Conservation (phyloP, 1,140 invertebrate genomes). For the Sycobia sp. region DNA sequence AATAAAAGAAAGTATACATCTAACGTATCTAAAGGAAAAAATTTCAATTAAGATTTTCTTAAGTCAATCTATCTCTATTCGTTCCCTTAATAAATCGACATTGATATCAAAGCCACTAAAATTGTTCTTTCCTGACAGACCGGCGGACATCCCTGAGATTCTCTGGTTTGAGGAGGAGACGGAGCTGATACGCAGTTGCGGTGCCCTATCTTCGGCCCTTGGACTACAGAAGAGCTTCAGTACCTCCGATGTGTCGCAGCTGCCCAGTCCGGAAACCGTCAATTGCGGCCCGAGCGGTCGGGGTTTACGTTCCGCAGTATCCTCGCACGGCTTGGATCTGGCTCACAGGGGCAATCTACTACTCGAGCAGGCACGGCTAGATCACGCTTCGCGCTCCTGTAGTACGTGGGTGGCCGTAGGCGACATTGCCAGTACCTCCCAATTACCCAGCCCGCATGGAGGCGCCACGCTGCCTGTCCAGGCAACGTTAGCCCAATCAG, state of each 20-base stretch:
- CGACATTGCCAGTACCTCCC: conserved; percentile 72
- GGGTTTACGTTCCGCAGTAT: conserved; percentile 65
- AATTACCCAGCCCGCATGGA: conserved; percentile 75
- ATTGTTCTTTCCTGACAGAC: conserved; percentile 56
- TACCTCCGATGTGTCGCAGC: conserved; percentile 73
- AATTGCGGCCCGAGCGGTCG: neutral
- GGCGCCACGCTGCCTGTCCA: conserved; percentile 58
- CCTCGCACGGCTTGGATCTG: conserved; percentile 71
- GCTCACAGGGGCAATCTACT: conserved; percentile 66
- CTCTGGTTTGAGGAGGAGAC: conserved; percentile 78
- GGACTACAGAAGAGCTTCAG: conserved; percentile 83
- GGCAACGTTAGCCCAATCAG: conserved; percentile 15
- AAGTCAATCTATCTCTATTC: too few relatives aligned
- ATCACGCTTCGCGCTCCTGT: conserved; percentile 78
- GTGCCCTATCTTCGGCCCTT: conserved; percentile 75
- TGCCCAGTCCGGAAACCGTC: conserved; percentile 61
- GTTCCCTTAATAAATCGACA: too few relatives aligned
- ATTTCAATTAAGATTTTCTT: too few relatives aligned
- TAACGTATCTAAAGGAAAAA: too few relatives aligned
- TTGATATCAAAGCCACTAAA: too few relatives aligned
- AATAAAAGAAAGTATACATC: too few relatives aligned
- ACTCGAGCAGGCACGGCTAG: conserved; percentile 66
- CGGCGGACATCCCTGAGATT: conserved; percentile 68
- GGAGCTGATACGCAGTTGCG: conserved; percentile 78
- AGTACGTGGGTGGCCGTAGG: conserved; percentile 86